phyloP scores from a whole-genome alignment of 2,113 vertebrate species.

The Nycticorax nycticorax region DNA sequence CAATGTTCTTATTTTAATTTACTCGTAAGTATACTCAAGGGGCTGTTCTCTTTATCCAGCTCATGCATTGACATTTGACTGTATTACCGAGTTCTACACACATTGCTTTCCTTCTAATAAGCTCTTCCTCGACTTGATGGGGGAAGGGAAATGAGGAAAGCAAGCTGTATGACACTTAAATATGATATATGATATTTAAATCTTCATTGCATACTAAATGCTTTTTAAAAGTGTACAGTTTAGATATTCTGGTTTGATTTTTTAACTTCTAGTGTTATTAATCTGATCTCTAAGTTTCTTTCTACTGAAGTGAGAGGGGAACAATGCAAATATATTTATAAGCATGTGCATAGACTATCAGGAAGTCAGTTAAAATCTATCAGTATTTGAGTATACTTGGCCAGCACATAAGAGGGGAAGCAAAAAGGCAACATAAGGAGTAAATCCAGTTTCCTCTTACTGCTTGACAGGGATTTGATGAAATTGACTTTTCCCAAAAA shows the following conservation, averaged over 20 bases:
- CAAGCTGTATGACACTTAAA: background rate
- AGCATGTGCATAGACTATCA: background rate
- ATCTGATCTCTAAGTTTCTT: background rate
- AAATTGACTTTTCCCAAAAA: background rate
- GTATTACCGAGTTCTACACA: background rate
- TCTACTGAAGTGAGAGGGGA: background rate
- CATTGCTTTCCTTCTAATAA: background rate
- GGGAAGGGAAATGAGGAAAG: background rate
- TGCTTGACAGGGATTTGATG: background rate
- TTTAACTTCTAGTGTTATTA: background rate
- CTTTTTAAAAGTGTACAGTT: background rate
- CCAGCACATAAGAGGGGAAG: background rate
- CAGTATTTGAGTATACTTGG: background rate
- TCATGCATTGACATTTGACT: background rate
- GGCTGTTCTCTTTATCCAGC: background rate
- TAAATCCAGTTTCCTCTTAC: background rate
- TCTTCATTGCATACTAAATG: background rate
- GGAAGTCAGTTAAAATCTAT: background rate
- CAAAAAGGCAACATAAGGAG: background rate
- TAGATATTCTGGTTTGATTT: background rate
- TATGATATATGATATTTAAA: background rate
- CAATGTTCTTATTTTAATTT: conserved; percentile 17
- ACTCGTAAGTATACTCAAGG: background rate
- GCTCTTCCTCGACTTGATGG: background rate
- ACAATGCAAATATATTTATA: background rate